Conservation (phyloP, 2,797 vertebrate genomes). For the Alcedo quadribrachys region DNA sequence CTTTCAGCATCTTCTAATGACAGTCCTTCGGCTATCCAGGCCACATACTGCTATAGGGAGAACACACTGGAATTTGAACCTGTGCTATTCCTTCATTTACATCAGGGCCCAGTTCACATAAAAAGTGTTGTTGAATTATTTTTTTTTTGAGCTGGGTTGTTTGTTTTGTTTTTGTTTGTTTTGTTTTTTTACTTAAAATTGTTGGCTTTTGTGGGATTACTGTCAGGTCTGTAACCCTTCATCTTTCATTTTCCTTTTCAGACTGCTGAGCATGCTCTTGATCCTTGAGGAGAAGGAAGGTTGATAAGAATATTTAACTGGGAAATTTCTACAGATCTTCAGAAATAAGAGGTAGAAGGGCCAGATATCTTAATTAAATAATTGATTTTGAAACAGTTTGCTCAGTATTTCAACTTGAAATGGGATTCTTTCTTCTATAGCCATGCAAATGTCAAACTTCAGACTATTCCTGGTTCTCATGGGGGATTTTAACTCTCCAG, state of each 20-base stretch:
- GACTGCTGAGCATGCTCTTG: neutral
- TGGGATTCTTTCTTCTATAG: neutral
- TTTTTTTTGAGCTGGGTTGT: neutral
- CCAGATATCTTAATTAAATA: neutral
- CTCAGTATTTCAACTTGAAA: neutral
- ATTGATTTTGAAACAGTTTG: neutral
- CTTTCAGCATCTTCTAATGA: neutral
- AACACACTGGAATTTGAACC: neutral
- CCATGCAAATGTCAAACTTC: neutral
- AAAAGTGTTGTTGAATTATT: neutral
- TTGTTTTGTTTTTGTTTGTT: neutral
- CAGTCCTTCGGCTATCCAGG: neutral
- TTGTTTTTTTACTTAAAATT: neutral
- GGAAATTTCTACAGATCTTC: neutral
- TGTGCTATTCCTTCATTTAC: neutral
- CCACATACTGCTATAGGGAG: neutral
- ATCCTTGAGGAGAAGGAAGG: neutral
- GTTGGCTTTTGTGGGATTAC: neutral
- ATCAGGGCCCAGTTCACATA: neutral
- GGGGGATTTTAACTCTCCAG: no score
- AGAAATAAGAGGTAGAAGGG: neutral
- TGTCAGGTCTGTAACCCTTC: neutral
- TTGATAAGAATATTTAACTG: neutral
- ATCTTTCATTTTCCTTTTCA: neutral
- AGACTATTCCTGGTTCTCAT: neutral